Conservation (phyloP, 1,140 invertebrate species). For the Drosophila trapezifrons region DNA sequence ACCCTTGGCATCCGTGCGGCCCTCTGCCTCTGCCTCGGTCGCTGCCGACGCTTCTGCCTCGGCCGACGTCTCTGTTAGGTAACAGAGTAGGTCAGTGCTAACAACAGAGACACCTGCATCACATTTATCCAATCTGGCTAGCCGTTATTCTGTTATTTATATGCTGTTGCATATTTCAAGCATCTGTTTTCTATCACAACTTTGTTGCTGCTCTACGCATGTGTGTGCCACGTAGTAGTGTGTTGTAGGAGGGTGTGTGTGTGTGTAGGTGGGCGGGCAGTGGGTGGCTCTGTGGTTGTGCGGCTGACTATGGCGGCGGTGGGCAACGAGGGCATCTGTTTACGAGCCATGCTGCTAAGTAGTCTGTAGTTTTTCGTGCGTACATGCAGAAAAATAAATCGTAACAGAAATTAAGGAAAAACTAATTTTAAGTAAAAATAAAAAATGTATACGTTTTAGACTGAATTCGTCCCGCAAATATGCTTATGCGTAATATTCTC, state of each 20-base stretch:
- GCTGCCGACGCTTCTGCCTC: not conserved
- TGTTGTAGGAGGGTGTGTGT: slow-evolving; percentile 7
- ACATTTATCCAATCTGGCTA: slow-evolving; percentile 66
- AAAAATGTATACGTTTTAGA: not conserved
- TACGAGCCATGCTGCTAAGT: slow-evolving; percentile 44
- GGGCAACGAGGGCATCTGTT: slow-evolving; percentile 8
- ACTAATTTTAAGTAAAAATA: not conserved
- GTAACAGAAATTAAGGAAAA: too few species aligned
- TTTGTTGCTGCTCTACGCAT: slow-evolving; percentile 60
- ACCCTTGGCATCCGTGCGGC: slow-evolving; percentile 22
- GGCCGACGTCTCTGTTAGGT: slow-evolving; percentile 54
- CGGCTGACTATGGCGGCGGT: slow-evolving; percentile 4
- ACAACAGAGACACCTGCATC: slow-evolving; percentile 55
- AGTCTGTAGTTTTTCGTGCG: slow-evolving; percentile 49
- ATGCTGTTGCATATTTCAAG: slow-evolving; percentile 76
- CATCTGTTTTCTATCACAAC: slow-evolving; percentile 62
- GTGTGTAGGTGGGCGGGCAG: slow-evolving; percentile 16
- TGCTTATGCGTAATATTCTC: too few species aligned
- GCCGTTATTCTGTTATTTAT: slow-evolving; percentile 77
- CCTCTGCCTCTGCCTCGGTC: slow-evolving; percentile 1
- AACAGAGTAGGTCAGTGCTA: slow-evolving; percentile 72
- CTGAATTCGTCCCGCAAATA: too few species aligned
- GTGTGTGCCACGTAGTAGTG: slow-evolving; percentile 23
- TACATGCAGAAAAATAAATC: slow-evolving; percentile 6
- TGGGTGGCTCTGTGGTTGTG: slow-evolving; percentile 23